These are phyloP conservation scores for Denticeps clupeoides DNA, from an alignment of 2,797 vertebrate species.

Conservation along the genomic window DNA sequence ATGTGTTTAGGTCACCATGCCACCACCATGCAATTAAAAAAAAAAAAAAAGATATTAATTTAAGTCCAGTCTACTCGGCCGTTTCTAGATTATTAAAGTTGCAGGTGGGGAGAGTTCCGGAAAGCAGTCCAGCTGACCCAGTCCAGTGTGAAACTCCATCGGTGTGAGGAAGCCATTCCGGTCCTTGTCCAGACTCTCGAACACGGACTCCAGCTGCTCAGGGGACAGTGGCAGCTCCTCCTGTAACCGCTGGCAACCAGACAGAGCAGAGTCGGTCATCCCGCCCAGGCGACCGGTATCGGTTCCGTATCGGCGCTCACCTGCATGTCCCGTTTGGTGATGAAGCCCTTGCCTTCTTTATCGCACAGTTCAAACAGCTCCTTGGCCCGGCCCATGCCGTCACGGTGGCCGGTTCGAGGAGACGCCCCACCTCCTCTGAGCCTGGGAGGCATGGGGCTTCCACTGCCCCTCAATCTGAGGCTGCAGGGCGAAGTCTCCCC, in stretches of 20 bases:
- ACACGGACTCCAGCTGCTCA: conserved; percentile 87
- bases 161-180: conserved; percentile 84
- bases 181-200: conserved; percentile 82
- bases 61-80: too few species aligned
- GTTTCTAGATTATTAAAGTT: too few species aligned
- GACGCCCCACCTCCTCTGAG: conserved; percentile 3
- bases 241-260: conserved; percentile 66
- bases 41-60: too few species aligned
- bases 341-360: conserved; percentile 91
- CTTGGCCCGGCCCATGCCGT: conserved; percentile 74
- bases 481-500: conserved; percentile 40
- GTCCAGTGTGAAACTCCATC: conserved; percentile 80
- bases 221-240: conserved; percentile 77
- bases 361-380: conserved; percentile 91
- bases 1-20: too few species aligned
- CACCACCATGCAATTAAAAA: too few species aligned
- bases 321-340: conserved; percentile 93
- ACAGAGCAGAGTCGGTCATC: too few species aligned
- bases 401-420: conserved; percentile 27
- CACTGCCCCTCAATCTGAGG: conserved; percentile 29
- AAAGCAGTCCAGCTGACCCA: conserved; percentile 60
- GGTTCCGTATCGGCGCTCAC: too few species aligned
- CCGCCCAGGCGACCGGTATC: too few species aligned
- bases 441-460: conserved; percentile 7
- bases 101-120: too few species aligned